Evolutionary conservation across 35 echinoderm and acorn worm species (phyloP).

Genomic region (Heliocidaris tuberculata): DNA sequence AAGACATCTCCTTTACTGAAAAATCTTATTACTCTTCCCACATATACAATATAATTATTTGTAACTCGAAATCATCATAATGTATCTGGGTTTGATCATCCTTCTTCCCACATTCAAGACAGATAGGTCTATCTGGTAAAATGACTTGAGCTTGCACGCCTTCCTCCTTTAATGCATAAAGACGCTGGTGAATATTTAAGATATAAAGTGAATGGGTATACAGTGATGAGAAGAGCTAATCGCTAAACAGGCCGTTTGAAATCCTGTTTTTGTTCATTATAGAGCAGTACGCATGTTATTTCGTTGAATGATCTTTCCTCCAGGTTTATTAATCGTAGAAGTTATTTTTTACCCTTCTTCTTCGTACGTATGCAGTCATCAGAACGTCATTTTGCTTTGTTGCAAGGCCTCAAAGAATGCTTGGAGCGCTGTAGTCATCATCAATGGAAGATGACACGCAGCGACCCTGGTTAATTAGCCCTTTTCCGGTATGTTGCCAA

Average conservation of each 20-base stretch:
- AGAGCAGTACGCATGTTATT: background rate
- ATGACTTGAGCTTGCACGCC: background rate
- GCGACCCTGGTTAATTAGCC: background rate
- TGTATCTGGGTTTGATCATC: too few relatives aligned
- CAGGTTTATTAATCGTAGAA: background rate
- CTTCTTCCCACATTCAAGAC: too few relatives aligned
- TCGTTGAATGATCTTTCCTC: background rate
- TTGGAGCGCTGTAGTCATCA: background rate
- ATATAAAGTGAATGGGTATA: background rate
- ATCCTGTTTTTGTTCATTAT: background rate
- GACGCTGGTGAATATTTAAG: background rate
- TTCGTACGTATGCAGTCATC: background rate
- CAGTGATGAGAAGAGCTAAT: background rate
- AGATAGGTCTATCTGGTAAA: background rate
- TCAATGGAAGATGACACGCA: background rate
- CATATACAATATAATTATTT: too few relatives aligned
- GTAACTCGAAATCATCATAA: too few relatives aligned
- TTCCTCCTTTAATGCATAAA: background rate
- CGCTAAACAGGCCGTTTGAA: background rate
- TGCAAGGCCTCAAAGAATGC: background rate
- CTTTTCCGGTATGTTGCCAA: background rate
- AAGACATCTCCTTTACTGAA: too few relatives aligned
- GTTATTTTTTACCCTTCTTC: background rate
- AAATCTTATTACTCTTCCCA: too few relatives aligned
- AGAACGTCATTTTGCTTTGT: background rate